A percentile compares a stretch with the other conserved stretches of the same genome.
Evolutionary conservation across 2,113 vertebrate species (phyloP).

Genomic region (Coptodon bakossiorum): DNA sequence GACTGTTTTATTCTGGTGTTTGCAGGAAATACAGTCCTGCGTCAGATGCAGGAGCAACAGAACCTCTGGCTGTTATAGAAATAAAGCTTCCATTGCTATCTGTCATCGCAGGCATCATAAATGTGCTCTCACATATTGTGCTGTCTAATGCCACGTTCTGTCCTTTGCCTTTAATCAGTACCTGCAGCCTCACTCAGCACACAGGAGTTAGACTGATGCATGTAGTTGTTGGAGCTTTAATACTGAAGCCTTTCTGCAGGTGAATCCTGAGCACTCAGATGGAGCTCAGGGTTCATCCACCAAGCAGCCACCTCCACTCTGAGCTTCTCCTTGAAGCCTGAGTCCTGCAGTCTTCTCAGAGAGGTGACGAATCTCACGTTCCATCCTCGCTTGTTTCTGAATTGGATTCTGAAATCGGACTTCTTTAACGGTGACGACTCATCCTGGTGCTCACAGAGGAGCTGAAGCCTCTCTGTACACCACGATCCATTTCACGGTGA

Average conservation of each 20-base stretch:
- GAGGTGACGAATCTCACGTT: background rate
- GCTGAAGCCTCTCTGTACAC: rapidly evolving
- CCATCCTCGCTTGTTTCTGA: background rate
- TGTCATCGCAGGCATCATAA: background rate
- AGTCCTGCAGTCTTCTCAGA: background rate
- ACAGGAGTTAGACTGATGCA: background rate
- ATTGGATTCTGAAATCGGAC: background rate
- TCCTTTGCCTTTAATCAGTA: background rate
- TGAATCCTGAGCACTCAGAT: background rate
- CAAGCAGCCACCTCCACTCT: background rate
- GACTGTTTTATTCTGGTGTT: background rate
- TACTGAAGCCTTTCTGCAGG: background rate
- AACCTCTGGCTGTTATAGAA: background rate
- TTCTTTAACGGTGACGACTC: rapidly evolving
- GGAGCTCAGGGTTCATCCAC: background rate
- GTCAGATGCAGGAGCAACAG: background rate
- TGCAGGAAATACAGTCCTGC: background rate
- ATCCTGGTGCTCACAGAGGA: background rate
- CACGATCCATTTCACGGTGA: background rate
- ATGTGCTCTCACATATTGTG: background rate
- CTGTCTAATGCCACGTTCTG: background rate
- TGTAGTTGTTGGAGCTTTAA: background rate
- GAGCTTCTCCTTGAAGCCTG: background rate
- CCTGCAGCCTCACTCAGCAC: background rate
- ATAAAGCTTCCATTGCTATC: background rate